Conservation (phyloP, 1,140 invertebrate genomes). For the Trissolcus basalis region DNA sequence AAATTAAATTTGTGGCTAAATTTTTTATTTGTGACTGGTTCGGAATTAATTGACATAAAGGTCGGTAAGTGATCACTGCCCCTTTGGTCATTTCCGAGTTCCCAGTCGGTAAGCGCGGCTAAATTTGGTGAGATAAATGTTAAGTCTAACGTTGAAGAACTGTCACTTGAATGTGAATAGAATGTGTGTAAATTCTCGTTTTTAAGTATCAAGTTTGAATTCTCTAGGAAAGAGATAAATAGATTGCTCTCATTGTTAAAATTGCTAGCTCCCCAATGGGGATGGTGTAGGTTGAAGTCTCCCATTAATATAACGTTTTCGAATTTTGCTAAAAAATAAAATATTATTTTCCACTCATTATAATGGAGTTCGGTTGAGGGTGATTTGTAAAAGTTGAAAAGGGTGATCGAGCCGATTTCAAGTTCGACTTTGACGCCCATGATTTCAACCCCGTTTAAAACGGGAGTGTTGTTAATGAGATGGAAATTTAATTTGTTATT, state of each 20-base stretch:
- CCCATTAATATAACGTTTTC: constrained; percentile 8
- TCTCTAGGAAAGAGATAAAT: constrained; percentile 6
- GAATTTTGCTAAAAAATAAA: constrained; percentile 5
- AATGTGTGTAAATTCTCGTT: constrained; percentile 11
- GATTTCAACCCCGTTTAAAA: no score
- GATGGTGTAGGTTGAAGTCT: constrained; percentile 22
- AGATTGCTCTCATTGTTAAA: not conserved
- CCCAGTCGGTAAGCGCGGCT: not conserved
- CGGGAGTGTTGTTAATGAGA: not conserved
- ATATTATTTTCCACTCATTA: not conserved
- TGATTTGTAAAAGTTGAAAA: constrained; percentile 7
- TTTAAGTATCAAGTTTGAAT: not conserved
- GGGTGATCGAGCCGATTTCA: not conserved
- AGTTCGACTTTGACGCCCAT: no score
- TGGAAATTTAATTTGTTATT: constrained; percentile 9
- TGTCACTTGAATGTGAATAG: constrained; percentile 1
- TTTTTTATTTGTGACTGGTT: not conserved
- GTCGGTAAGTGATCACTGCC: not conserved
- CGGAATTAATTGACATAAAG: not conserved
- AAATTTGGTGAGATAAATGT: not conserved
- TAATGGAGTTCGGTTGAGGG: not conserved
- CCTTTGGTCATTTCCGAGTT: not conserved
- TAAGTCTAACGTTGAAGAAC: not conserved
- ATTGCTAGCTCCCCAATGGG: constrained; percentile 1
- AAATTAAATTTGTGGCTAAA: not conserved